A percentile compares a stretch with the other conserved stretches of the same genome.
phyloP scores from a whole-genome alignment of 2,113 vertebrate genomes.

The human (Homo sapiens) region GRCh38 chr2:66055501-66056000 shows the following conservation, averaged over 20 bases:
- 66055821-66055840: not conserved
- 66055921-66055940: not conserved
- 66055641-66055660: not conserved
- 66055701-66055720: not conserved
- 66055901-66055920: not conserved
- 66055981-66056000: not conserved
- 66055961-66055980: not conserved
- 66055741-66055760: not conserved
- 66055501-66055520: not conserved
- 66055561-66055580: not conserved
- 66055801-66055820: not conserved
- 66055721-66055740: not conserved
- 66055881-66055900: not conserved
- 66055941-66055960: not conserved
- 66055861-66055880: not conserved
- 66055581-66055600: not conserved
- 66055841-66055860: not conserved
- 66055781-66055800: not conserved
- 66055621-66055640: not conserved
- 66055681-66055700: not conserved
- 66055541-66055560: not conserved
- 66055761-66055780: not conserved
- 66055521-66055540: not conserved
- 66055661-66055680: not conserved
- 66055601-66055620: not conserved